Conservation (phyloP, 64 coral and sea anemone genomes). For the Stichodactyla mertensii region DNA sequence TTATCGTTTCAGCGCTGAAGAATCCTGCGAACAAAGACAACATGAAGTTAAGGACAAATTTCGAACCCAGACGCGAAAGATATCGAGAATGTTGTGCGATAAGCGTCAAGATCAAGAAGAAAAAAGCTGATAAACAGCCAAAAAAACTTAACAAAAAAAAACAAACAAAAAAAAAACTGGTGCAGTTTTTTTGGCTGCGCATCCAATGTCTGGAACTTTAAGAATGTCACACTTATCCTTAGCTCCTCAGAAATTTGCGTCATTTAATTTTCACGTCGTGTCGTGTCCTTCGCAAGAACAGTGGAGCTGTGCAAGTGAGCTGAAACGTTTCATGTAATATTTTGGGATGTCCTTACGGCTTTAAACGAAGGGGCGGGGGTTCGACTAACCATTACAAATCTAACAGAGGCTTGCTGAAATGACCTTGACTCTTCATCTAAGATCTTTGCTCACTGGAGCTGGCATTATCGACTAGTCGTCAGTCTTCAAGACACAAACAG, state of each 20-base stretch:
- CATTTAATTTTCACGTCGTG: too few species aligned
- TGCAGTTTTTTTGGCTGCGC: too few species aligned
- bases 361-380: background rate
- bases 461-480: too few species aligned
- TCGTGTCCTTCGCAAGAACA: too few species aligned
- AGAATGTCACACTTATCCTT: too few species aligned
- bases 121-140: background rate
- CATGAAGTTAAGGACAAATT: slow-evolving; percentile 59
- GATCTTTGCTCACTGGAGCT: background rate
- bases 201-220: too few species aligned
- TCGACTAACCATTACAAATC: background rate
- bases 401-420: background rate
- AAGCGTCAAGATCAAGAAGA: background rate
- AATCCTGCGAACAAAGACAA: slow-evolving; percentile 50
- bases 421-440: background rate
- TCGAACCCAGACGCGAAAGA: slow-evolving; percentile 33
- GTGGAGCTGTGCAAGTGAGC: too few species aligned
- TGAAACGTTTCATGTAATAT: too few species aligned
- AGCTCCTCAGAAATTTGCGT: too few species aligned
- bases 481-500: too few species aligned
- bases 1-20: slow-evolving; percentile 59
- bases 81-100: slow-evolving; percentile 60
- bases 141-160: too few species aligned
- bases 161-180: background rate
- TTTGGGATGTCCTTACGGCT: too few species aligned